Evolutionary conservation across 2,113 vertebrate genomes (phyloP).

Genomic region (Plecturocebus donacophilus): DNA sequence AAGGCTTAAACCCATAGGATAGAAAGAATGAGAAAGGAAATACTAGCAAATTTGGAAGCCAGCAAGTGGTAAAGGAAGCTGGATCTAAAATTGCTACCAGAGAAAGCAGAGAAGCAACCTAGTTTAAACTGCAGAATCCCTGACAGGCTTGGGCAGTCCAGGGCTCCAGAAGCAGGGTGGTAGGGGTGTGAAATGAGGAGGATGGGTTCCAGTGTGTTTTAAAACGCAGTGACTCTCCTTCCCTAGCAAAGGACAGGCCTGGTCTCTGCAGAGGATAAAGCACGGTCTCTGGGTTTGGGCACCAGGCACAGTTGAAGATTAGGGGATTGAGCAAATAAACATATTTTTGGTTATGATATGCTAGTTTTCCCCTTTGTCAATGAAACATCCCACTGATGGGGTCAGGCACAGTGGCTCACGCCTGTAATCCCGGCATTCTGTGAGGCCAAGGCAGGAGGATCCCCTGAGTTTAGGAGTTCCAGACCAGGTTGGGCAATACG

Average conservation of each 20-base stretch:
- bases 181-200: neutral
- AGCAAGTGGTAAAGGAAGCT: neutral
- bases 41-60: neutral
- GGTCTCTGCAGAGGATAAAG: neutral
- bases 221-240: neutral
- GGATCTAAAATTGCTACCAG: neutral
- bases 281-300: neutral
- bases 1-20: neutral
- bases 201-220: neutral
- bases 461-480: no score
- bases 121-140: accelerated
- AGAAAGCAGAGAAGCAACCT: neutral
- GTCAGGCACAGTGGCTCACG: no score
- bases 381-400: neutral
- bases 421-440: no score
- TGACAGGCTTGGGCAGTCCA: neutral
- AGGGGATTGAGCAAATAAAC: neutral
- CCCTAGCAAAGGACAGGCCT: no score
- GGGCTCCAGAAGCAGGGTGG: neutral
- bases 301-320: neutral
- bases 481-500: no score
- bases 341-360: neutral
- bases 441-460: no score
- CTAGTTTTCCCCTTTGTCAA: neutral
- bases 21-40: neutral